Conservation (phyloP, 2,113 vertebrate genomes). For the Oplegnathus fasciatus region DNA sequence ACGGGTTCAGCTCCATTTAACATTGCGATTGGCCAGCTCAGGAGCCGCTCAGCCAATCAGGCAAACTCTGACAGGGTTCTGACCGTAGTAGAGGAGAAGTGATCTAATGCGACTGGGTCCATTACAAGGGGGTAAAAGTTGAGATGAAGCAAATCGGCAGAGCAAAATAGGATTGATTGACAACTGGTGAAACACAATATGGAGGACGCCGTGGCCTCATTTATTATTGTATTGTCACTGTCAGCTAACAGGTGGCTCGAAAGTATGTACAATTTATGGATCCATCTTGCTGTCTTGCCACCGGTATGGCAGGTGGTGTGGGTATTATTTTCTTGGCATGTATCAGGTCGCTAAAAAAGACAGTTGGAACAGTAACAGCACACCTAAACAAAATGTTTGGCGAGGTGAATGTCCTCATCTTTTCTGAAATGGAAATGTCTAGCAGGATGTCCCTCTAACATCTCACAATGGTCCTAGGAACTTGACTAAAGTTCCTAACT, state of each 20-base stretch:
- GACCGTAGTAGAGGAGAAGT: constrained; percentile 35
- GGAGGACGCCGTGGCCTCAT: constrained; percentile 16
- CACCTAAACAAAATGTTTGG: not conserved
- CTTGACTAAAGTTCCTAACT: not conserved
- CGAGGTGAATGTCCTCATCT: not conserved
- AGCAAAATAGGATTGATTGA: constrained; percentile 48
- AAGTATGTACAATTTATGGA: constrained; percentile 28
- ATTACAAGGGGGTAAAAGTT: constrained; percentile 30
- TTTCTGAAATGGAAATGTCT: not conserved
- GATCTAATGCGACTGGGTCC: constrained; percentile 17
- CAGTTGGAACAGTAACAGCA: not conserved
- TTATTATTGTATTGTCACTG: constrained; percentile 19
- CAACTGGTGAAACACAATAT: constrained; percentile 32
- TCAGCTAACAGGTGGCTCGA: constrained; percentile 44
- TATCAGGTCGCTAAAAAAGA: not conserved
- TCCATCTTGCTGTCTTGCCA: constrained; percentile 39
- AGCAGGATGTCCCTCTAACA: no score
- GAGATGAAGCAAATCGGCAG: constrained; percentile 5
- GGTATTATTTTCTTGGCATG: constrained; percentile 48
- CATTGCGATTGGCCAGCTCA: constrained; percentile 52
- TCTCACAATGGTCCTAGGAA: not conserved
- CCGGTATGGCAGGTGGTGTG: constrained; percentile 42
- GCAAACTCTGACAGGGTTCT: constrained; percentile 43
- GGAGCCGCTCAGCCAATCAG: constrained; percentile 58
- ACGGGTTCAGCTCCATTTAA: constrained; percentile 74